Conservation (phyloP, 2,797 vertebrate species). For the Masticophis lateralis region DNA sequence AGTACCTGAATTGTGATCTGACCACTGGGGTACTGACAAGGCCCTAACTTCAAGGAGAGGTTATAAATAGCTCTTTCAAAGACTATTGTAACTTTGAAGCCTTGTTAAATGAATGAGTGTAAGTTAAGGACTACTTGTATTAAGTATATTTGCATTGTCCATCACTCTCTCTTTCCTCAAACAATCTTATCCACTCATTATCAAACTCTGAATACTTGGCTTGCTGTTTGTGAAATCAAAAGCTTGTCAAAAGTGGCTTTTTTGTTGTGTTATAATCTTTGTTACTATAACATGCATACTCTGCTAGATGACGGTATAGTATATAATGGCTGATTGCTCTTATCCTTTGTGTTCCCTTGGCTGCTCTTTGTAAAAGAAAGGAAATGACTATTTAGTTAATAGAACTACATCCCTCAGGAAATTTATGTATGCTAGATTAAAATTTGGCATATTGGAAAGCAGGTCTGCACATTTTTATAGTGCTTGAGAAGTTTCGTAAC, state of each 20-base stretch:
- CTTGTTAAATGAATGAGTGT: not conserved
- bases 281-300: not conserved
- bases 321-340: not conserved
- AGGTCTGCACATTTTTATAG: constrained; percentile 2
- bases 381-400: constrained; percentile 23
- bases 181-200: not conserved
- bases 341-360: constrained; percentile 19
- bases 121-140: not conserved
- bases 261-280: not conserved
- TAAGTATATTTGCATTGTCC: not conserved
- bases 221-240: not conserved
- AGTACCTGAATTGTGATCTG: not conserved
- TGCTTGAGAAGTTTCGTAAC: not conserved
- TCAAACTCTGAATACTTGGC: not conserved
- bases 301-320: not conserved
- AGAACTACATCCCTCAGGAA: constrained; percentile 1
- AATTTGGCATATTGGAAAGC: not conserved
- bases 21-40: not conserved
- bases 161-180: not conserved
- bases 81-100: not conserved
- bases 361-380: constrained; percentile 10
- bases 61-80: not conserved
- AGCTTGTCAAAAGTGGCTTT: not conserved
- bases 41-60: not conserved
- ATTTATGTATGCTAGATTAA: not conserved